Base-by-base conservation (phyloP, 2,797 vertebrate genomes). In the Enteromius paludinosus region DNA sequence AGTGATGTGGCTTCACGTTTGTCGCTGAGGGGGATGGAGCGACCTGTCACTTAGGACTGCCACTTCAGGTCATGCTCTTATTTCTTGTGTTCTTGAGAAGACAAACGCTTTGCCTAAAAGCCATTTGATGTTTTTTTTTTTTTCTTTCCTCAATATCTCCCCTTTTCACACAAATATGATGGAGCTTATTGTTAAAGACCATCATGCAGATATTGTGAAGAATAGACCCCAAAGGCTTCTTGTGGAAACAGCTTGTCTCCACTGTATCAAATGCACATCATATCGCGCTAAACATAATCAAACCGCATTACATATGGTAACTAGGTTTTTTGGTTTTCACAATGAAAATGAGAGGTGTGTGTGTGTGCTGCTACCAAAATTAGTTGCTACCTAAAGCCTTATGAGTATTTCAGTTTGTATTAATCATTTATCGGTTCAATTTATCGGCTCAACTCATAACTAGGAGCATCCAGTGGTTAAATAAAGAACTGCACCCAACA, bases 1-100 rank as follows among this genome's bases (percentile, higher is more conserved):
- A 80, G 79, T 66, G 73, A 86, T 85, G 86, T 81, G 87, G 91
- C 90, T 89, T 85, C 84, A 88, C 89, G 89, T 86, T 90, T 89
- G 88, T 86, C 86, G 83, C 84, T 88, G 8, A 15, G 10, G 33
- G 65, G 41, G 74, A 52, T 85, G 72, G 52, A 83, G 81, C 43
- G 56, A 85, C 66, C 87, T 69, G 86, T 76, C 84, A 88, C 90
- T 90, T 90, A 85, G 85, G 89, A 84, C 78, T 71, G 84, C 65
- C 79, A 79, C 77, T 84, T 84, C 38, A 79, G 71, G 87, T 83
- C 84, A 85, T 41, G 79, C 81, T 68, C 78, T 69, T 73, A 43
- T 68, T 59, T 33, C 35, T 74, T 68, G 78, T 52, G 83, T 80
- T 89, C 79, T 79, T 79, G 54, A 88, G 81, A 82, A 84, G 86